Conservation (phyloP, 2,888 invertebrate species). For the Geotrupes spiniger region DNA sequence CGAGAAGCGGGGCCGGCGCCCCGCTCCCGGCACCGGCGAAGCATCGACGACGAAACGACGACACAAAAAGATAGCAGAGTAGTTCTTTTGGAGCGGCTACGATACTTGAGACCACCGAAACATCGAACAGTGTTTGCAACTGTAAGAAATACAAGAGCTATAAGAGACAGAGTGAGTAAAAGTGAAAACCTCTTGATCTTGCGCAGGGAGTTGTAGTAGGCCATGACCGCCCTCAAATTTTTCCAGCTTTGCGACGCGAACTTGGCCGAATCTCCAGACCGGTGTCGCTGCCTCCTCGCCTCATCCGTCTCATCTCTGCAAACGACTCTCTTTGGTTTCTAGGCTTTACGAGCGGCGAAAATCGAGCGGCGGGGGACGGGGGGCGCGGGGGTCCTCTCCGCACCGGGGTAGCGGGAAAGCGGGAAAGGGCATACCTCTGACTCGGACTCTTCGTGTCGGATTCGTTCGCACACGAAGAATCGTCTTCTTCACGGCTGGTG, state of each 20-base stretch:
- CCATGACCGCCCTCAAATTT: constrained; percentile 84
- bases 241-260: constrained; percentile 71
- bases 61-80: constrained; percentile 9
- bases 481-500: constrained; percentile 61
- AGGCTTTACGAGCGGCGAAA: no score
- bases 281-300: constrained; percentile 22
- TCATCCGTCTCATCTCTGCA: constrained; percentile 30
- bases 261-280: constrained; percentile 34
- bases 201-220: constrained; percentile 84
- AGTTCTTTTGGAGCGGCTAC: constrained; percentile 14
- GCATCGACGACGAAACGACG: constrained; percentile 1
- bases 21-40: background rate
- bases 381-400: no score
- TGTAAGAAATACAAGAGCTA: constrained; percentile 28
- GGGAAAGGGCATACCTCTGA: constrained; percentile 55
- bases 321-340: constrained; percentile 8
- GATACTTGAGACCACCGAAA: constrained; percentile 26
- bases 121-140: constrained; percentile 31
- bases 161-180: constrained; percentile 20
- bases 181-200: constrained; percentile 78
- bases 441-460: constrained; percentile 69
- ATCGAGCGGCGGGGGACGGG: no score
- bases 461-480: constrained; percentile 67
- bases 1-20: background rate
- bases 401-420: no score